Percentiles rank a stretch among this genome's conserved stretches.
These are phyloP conservation scores for Notarius lentiginosus DNA, from an alignment of 2,113 vertebrate genomes.

Conservation along the genomic window DNA sequence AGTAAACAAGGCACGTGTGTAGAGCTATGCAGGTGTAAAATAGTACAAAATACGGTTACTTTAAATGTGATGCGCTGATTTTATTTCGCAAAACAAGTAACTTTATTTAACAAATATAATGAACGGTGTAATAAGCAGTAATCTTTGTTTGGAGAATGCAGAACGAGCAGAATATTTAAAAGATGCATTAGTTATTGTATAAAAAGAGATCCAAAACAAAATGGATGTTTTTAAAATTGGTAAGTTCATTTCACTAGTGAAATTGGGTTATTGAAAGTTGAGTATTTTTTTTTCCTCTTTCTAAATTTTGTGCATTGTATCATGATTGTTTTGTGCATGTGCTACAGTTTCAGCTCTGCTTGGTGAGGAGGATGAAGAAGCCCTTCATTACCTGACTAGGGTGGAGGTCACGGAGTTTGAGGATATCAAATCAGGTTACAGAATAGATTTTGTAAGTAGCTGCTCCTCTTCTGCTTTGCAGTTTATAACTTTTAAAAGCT, in stretches of 20 bases:
- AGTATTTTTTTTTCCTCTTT: too few relatives aligned
- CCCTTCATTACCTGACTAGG: constrained; percentile 90
- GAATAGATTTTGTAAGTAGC: constrained; percentile 93
- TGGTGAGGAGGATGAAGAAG: constrained; percentile 89
- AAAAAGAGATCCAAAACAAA: too few relatives aligned
- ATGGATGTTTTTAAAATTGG: too few relatives aligned
- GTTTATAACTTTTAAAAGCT: not conserved
- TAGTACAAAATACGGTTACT: not conserved
- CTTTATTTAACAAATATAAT: not conserved
- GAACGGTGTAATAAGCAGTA: too few relatives aligned
- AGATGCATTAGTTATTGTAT: too few relatives aligned
- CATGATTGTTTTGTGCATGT: not conserved
- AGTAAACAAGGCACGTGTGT: not conserved
- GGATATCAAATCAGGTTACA: constrained; percentile 94
- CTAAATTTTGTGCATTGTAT: not conserved
- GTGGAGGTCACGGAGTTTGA: constrained; percentile 92
- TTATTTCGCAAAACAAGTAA: not conserved
- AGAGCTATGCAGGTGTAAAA: not conserved
- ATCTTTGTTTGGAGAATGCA: too few relatives aligned
- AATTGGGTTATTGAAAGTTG: too few relatives aligned
- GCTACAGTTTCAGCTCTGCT: constrained; percentile 85
- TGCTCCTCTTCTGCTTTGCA: not conserved
- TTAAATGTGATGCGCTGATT: not conserved
- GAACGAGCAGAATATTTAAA: too few relatives aligned
- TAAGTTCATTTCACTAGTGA: too few relatives aligned